Conservation (phyloP, 2,888 invertebrate genomes). For the Dioctria linearis region DNA sequence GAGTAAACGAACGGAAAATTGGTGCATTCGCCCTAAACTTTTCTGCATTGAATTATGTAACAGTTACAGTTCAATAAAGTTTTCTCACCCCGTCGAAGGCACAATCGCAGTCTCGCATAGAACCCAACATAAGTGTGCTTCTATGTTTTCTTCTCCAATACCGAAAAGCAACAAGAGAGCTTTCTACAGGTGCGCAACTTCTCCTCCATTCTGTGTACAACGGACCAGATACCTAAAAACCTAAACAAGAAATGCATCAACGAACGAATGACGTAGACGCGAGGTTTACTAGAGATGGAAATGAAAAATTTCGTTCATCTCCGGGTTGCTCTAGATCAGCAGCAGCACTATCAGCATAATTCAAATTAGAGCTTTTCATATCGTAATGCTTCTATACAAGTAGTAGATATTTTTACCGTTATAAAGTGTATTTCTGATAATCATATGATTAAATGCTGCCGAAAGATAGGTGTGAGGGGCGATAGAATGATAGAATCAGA, state of each 20-base stretch:
- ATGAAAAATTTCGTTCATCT: too few relatives aligned
- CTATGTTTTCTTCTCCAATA: background rate
- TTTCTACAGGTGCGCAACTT: slow-evolving; percentile 4
- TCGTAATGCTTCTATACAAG: too few relatives aligned
- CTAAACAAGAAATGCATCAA: slow-evolving; percentile 2
- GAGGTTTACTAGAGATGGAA: too few relatives aligned
- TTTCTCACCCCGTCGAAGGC: background rate
- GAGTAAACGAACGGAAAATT: slow-evolving; percentile 31
- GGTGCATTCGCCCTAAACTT: slow-evolving; percentile 2
- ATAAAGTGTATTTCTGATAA: too few relatives aligned
- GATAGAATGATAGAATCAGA: too few relatives aligned
- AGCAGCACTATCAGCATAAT: too few relatives aligned
- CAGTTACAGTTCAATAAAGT: background rate
- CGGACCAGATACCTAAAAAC: background rate
- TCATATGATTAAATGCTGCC: too few relatives aligned
- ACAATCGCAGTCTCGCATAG: background rate
- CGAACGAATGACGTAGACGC: background rate
- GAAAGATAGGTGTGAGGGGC: too few relatives aligned
- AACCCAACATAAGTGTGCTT: background rate
- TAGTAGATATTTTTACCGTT: too few relatives aligned
- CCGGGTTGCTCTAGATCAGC: too few relatives aligned
- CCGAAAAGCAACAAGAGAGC: slow-evolving; percentile 4
- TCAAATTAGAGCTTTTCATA: too few relatives aligned
- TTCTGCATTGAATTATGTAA: slow-evolving; percentile 11
- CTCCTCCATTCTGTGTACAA: too few relatives aligned